Conservation (phyloP, 1,140 invertebrate species). For the Gryllus bimaculatus region DNA sequence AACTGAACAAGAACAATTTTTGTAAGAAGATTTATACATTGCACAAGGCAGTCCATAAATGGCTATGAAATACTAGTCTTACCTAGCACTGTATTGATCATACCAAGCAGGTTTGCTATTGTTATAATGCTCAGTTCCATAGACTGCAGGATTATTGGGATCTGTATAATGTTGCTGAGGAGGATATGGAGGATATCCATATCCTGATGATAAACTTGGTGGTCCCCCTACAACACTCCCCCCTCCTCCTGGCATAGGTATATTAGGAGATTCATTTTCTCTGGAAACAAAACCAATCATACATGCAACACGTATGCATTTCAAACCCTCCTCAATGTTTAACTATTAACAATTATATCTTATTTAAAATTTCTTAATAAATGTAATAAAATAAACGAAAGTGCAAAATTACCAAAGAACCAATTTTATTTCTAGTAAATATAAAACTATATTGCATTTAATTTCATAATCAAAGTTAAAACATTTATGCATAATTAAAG, state of each 20-base stretch:
- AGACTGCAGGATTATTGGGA: constrained; percentile 17
- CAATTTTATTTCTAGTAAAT: no score
- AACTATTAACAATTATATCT: not conserved
- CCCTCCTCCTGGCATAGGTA: constrained; percentile 7
- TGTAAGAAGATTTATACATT: not conserved
- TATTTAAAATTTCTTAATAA: constrained; percentile 30
- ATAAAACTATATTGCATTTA: no score
- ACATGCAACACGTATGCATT: not conserved
- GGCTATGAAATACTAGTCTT: constrained; percentile 18
- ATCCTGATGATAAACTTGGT: constrained; percentile 2
- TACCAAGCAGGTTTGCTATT: constrained; percentile 43
- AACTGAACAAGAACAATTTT: constrained; percentile 29
- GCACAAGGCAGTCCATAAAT: not conserved
- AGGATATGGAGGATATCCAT: constrained; percentile 7
- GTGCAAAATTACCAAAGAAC: no score
- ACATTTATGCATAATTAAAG: no score
- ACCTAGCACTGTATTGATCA: constrained; percentile 42
- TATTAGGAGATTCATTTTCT: constrained; percentile 11
- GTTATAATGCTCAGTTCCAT: constrained; percentile 39
- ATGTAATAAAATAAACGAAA: constrained; percentile 16
- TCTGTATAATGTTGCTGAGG: constrained; percentile 1
- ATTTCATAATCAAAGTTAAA: no score
- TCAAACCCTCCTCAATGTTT: not conserved
- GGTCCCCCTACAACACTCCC: not conserved
- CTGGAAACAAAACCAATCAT: not conserved